Evolutionary conservation across 1,140 invertebrate species (phyloP).

Genomic region (Trichogramma pretiosum): DNA sequence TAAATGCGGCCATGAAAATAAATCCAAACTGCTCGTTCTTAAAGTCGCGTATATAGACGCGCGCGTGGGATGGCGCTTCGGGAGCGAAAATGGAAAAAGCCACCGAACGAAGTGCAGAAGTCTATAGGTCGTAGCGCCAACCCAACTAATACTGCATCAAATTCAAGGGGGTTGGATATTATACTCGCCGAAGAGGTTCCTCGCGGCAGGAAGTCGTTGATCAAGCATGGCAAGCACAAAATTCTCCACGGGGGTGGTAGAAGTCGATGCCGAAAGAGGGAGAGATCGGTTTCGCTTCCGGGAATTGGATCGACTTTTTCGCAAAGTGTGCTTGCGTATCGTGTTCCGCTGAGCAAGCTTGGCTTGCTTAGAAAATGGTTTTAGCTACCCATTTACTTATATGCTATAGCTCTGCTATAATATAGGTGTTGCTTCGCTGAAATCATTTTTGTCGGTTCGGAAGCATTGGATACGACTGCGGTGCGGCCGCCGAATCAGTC

Average conservation of each 20-base stretch:
- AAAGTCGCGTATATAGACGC: too few relatives aligned
- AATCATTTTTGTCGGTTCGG: too few relatives aligned
- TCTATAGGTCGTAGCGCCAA: too few relatives aligned
- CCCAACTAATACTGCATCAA: not conserved
- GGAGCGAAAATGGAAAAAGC: too few relatives aligned
- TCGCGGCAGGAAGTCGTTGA: constrained; percentile 18
- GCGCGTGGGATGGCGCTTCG: not conserved
- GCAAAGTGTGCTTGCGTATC: constrained; percentile 18
- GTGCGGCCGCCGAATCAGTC: not conserved
- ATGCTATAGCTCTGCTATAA: too few relatives aligned
- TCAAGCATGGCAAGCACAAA: constrained; percentile 13
- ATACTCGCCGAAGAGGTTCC: constrained; percentile 10
- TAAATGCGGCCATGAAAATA: constrained; percentile 6
- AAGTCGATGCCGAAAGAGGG: too few relatives aligned
- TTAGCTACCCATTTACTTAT: too few relatives aligned
- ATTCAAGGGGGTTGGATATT: constrained; percentile 8
- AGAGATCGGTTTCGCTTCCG: constrained; percentile 30
- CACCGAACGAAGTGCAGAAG: too few relatives aligned
- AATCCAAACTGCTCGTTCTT: constrained; percentile 6
- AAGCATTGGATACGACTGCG: not conserved
- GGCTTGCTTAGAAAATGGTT: constrained; percentile 17
- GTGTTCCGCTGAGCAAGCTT: constrained; percentile 17
- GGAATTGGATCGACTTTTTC: constrained; percentile 34
- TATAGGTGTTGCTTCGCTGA: too few relatives aligned
- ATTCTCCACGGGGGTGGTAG: too few relatives aligned